Base-by-base conservation (phyloP, 2,113 vertebrate genomes). In the Erinaceus europaeus region DNA sequence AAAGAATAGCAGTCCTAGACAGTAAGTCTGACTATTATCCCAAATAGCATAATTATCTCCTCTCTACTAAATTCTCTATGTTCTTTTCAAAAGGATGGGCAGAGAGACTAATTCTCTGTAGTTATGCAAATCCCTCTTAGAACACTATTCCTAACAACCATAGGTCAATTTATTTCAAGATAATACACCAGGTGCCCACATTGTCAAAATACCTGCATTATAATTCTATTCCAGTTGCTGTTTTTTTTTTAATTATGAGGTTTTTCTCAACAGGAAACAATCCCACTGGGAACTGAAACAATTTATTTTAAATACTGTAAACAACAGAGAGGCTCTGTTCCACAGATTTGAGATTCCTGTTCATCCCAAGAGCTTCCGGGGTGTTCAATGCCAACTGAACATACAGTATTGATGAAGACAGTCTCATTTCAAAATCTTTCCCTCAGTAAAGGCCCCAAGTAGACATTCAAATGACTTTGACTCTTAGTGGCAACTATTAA, bases 241-340 rank as follows among this genome's bases (percentile, higher is more conserved):
- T 14, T 96, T 95, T 95, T 95, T 14, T 96, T 95, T 95, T 95
- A 96, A 96, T 96, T 95, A 96, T n/a, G 53, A 95, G 59, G 50
- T 44, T 94, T 48, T 91, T 96, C 94, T 94, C 92, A 72, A 86
- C 69, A 94, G 93, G 94, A 96, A 94, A 62, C 68, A 85, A 92
- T 81, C 93, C 81, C 72, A 77, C 67, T 90, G 91, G 93, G 53
- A 96, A 95, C 6, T 86, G 81, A 93, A 95, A 95, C 48, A 91
- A 90, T 91, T 94, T 96, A 81, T 96, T 96, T 96, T 96, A 87
- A 96, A 94, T 61, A 79, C 81, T 94, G 72, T 82, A 90, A 96
- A 95, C 86, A 95, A 88, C 87, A 95, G 48, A 95, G 84, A 75
- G 73, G 13, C 59, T 90, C 76, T 91, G 34, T 48, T 46, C 91